Evolutionary conservation across 30 jellyfish, hydroid and myxozoan genomes (phyloP), one percentile per base, ranked within the genome.

Genomic region (Hydractinia echinata): DNA sequence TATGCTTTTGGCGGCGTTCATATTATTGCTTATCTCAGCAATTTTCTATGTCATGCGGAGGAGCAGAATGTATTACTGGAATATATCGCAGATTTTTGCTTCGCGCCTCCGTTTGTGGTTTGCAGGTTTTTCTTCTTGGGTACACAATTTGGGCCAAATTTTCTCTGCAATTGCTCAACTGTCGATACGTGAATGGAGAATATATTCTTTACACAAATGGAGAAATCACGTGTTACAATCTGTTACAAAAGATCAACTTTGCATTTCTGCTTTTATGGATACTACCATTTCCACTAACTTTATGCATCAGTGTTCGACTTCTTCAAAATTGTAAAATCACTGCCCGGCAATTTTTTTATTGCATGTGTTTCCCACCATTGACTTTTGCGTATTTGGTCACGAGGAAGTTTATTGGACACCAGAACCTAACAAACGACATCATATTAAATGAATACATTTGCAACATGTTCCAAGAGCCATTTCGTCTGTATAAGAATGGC

Each of bases 201-300:
- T 64, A 64, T 64, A 13, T 64, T 4, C 39, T 64, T 44, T 64
- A 64, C 74, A 64, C 2, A 30, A 64, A 64, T 64, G 74, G 74
- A 64, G 74, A 64, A 13, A 64, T 64, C 51, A 0, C 74, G 19
- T 64, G 74, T 64, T 64, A 6, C 39, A 64, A 44, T 6, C 39
- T 44, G 74, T 64, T 44, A 51, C 74, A 64, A 13, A 64, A 64
- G 39, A 51, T 64, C 19, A 64, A 64, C 39, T 64, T 64, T n/a
- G 74, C 74, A 1, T 64, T 64, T 13, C 19, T 64, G 51, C 51
- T 64, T 13, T 64, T 64, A n/a, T 64, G 74, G 74, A 64, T 64
- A n/a, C 8, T 64, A 51, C 74, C 74, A 64, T 64, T 64, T 64
- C 39, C 51, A n/a, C 74, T 51, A 6, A 51, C 51, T 6, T 13